These are phyloP conservation scores for Spheniscus humboldti DNA, from an alignment of 2,797 vertebrate genomes.

Conservation along the genomic window DNA sequence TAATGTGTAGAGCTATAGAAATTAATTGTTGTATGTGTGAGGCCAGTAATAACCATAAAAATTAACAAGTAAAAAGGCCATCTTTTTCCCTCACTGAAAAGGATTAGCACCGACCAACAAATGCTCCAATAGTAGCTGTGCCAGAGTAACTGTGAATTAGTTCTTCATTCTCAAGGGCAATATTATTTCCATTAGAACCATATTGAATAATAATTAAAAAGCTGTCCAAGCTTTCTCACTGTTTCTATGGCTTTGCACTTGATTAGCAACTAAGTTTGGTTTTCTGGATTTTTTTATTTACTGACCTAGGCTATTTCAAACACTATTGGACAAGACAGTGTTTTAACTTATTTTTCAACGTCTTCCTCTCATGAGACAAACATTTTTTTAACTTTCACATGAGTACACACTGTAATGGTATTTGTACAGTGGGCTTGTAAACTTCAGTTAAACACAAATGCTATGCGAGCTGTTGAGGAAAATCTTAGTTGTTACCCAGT, in stretches of 20 bases:
- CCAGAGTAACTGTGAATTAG: background rate
- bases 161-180: background rate
- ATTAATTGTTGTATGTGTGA: background rate
- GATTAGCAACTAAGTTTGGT: background rate
- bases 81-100: background rate
- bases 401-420: background rate
- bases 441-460: background rate
- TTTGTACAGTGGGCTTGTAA: background rate
- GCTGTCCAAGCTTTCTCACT: background rate
- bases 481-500: background rate
- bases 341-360: background rate
- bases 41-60: background rate
- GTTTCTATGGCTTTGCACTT: background rate
- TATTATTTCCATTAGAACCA: background rate
- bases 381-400: background rate
- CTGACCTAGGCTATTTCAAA: background rate
- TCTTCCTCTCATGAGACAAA: background rate
- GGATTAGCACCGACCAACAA: background rate
- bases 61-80: background rate
- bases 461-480: background rate
- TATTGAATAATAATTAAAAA: background rate
- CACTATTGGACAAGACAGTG: background rate
- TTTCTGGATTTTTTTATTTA: background rate
- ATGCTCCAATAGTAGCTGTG: background rate
- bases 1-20: background rate